Evolutionary conservation across 2,888 invertebrate species (phyloP), one percentile per base, ranked within the genome.

Genomic region (Diaphora mendica): DNA sequence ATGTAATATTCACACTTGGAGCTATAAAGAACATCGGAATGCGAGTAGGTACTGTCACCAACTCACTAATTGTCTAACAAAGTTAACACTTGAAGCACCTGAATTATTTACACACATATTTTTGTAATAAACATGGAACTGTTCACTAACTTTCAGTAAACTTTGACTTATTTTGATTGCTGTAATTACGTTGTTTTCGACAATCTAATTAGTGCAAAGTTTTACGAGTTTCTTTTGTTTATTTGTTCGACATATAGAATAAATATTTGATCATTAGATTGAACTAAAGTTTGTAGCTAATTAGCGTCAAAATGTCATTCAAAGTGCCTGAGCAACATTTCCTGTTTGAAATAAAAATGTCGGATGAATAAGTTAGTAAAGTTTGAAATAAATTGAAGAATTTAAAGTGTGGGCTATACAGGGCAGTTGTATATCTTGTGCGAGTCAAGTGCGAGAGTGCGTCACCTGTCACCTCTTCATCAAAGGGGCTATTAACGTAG

Each of bases 401-500:
- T 73, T 74, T 75, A 70, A 72, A 75, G 42, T 64, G n/a, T 39
- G 68, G 26, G 59, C 39, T 65, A 74, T 71, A 72, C 77, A 30
- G 70, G 70, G 68, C 68, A 42, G 69, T 69, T 33, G 75, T 69
- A 51, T 77, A 79, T 77, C 30, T 73, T 48, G 48, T 35, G 20
- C n/a, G 73, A 39, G n/a, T 51, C 2, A 23, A 23, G 23, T 23
- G 51, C 51, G 48, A 65, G 59, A 64, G 42, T n/a, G 51, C 69
- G 75, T 68, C 75, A 73, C 78, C 76, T 78, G 78, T 66, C 66
- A 72, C 69, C 79, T 64, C 68, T 79, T 77, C 80, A 82, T 83
- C 80, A 83, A 77, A 84, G 68, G 26, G 33, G 44, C 72, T 76
- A 75, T 78, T 82, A 79, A 81, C 73, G 75, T 64, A 68, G n/a